Percentiles rank a stretch among this genome's conserved stretches.
phyloP scores from a whole-genome alignment of 1,140 invertebrate genomes.

The Hermetia illucens region DNA sequence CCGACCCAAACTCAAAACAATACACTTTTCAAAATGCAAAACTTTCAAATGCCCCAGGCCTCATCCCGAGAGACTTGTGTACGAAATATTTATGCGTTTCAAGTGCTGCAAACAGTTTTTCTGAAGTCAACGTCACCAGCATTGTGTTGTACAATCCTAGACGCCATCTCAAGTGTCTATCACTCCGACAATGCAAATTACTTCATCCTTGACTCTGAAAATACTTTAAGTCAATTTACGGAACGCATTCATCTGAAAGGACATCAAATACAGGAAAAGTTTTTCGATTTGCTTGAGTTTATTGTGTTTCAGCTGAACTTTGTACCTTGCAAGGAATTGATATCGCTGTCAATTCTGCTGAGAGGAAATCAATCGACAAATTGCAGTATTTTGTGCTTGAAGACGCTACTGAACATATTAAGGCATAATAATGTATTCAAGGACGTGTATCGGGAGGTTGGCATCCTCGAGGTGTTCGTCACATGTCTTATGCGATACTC shows the following conservation, averaged over 20 bases:
- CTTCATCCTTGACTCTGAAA: constrained; percentile 93
- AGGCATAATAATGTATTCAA: constrained; percentile 85
- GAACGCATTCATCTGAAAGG: constrained; percentile 89
- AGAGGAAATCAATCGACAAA: constrained; percentile 65
- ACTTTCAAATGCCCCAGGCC: constrained; percentile 81
- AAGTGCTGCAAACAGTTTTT: constrained; percentile 89
- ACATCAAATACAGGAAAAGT: constrained; percentile 84
- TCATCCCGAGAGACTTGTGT: constrained; percentile 77
- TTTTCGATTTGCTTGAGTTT: constrained; percentile 91
- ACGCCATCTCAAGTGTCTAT: constrained; percentile 92
- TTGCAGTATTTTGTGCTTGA: constrained; percentile 79
- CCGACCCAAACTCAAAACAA: constrained; percentile 71
- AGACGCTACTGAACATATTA: constrained; percentile 76
- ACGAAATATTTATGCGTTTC: constrained; percentile 88
- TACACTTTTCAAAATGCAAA: constrained; percentile 84
- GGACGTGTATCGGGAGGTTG: constrained; percentile 96
- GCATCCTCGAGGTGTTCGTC: constrained; percentile 91
- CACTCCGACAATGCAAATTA: constrained; percentile 97
- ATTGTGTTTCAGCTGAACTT: constrained; percentile 95
- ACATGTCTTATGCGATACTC: constrained; percentile 82
- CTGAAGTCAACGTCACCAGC: constrained; percentile 73
- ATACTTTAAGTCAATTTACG: constrained; percentile 89
- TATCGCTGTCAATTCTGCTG: constrained; percentile 83
- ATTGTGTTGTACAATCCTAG: constrained; percentile 79
- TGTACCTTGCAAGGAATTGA: constrained; percentile 97